Evolutionary conservation across 2,113 vertebrate genomes (phyloP), one percentile per base, ranked within the genome.

Genomic region (Isichthys henryi): DNA sequence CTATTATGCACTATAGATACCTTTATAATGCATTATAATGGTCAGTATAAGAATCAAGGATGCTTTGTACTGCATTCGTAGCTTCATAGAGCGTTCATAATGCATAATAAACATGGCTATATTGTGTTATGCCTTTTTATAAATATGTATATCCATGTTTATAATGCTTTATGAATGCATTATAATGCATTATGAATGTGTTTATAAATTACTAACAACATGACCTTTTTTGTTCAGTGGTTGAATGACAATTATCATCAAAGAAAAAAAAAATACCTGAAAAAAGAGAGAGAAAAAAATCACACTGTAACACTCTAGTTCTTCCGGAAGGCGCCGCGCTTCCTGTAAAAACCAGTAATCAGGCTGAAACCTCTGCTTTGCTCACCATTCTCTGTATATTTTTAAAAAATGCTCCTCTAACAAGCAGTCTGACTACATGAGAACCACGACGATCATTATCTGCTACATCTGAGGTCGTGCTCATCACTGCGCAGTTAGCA

Each of bases 321-420:
- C n/a, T 27, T 27, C 62, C 10, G 91, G 92, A 93, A 94, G 94
- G 91, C 91, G 90, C 91, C 74, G 8, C 13, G 70, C 31, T 74
- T 66, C 23, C 58, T 27, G 58, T 27, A 66, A 27, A 66, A 66
- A 21, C 70, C 13, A 13, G 70, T 31, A 39, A 17, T 35, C 31
- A 35, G 70, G 70, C 31, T 17, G 31, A 39, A 77, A 35, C 70
- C 31, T 17, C n/a, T 35, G 70, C 11, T 17, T 15, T 77, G 11
- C 70, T 77, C 70, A 77, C 27, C 31, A 15, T 39, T 13, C 31
- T 35, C 70, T 39, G 35, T 77, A 35, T 39, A 15, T 39, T 77
- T 39, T 5, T 0, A 17, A 39, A 35, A 77, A 77, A 77, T 15
- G 15, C 10, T 77, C 31, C 15, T 39, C 23, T 27, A 31, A 27